Conservation (phyloP, 1,140 invertebrate species). For the Tetramorium parvispinum region DNA sequence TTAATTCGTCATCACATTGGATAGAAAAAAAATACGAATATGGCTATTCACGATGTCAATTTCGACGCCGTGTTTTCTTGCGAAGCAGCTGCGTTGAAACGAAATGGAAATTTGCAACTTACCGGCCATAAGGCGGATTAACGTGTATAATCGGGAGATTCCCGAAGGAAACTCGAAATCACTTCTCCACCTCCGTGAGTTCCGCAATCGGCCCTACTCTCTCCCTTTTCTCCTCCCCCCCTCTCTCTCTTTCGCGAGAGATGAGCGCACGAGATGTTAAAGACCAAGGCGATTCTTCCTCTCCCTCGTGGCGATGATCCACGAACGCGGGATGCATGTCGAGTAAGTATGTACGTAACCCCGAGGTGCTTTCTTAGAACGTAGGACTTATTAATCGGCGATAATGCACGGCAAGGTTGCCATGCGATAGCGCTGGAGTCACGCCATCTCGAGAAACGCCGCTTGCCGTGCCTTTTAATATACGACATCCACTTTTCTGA, state of each 20-base stretch:
- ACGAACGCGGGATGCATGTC: constrained; percentile 65
- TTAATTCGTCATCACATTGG: no score
- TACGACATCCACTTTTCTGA: constrained; percentile 58
- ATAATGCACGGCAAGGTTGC: constrained; percentile 71
- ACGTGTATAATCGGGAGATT: neutral
- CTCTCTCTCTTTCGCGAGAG: neutral
- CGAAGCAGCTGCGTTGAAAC: neutral
- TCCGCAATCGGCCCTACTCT: neutral
- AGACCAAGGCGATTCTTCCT: constrained; percentile 3
- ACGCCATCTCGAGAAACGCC: constrained; percentile 64
- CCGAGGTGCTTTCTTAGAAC: constrained; percentile 73
- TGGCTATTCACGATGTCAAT: neutral
- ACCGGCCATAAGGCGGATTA: neutral
- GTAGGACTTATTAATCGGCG: constrained; percentile 71
- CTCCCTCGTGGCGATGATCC: constrained; percentile 61
- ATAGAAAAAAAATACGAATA: no score
- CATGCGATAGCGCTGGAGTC: constrained; percentile 63
- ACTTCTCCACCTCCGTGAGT: neutral
- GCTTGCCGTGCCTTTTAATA: constrained; percentile 40
- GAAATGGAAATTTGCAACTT: constrained; percentile 41
- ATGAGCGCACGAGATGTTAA: constrained; percentile 2
- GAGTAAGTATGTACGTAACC: constrained; percentile 69
- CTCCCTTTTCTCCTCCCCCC: no score
- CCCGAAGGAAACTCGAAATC: constrained; percentile 40
- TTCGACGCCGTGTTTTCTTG: constrained; percentile 8